Percentiles rank a stretch among this genome's conserved stretches.
Evolutionary conservation across 1,140 invertebrate genomes (phyloP).

Genomic region (Belonocnema kinseyi): DNA sequence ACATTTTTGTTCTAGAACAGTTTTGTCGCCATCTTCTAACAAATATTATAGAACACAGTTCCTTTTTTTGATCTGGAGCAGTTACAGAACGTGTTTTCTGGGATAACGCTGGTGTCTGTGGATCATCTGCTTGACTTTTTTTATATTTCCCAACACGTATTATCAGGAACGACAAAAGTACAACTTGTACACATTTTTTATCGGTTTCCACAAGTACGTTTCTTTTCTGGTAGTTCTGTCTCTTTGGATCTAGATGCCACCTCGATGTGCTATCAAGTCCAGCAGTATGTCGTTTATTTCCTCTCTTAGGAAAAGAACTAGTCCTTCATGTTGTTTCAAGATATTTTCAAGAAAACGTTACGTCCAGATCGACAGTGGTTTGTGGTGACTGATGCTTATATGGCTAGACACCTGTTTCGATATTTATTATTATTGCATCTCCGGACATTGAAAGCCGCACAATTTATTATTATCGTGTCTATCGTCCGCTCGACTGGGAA

Average conservation of each 20-base stretch:
- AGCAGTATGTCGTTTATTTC: not conserved
- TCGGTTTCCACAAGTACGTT: not conserved
- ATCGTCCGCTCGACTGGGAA: not conserved
- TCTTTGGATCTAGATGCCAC: conserved; percentile 18
- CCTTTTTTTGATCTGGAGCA: too few relatives aligned
- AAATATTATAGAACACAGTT: too few relatives aligned
- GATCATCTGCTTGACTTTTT: too few relatives aligned
- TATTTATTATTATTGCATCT: conserved; percentile 25
- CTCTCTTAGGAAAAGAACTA: conserved; percentile 19
- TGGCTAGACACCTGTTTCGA: conserved; percentile 23
- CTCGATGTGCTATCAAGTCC: not conserved
- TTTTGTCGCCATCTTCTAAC: too few relatives aligned
- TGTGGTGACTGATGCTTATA: not conserved
- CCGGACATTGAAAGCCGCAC: not conserved
- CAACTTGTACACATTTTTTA: too few relatives aligned
- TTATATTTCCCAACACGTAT: too few relatives aligned
- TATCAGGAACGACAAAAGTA: too few relatives aligned
- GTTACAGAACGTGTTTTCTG: too few relatives aligned
- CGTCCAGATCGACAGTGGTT: conserved; percentile 11
- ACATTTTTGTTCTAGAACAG: too few relatives aligned
- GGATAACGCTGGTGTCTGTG: too few relatives aligned
- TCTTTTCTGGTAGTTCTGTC: conserved; percentile 16
- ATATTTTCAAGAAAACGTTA: conserved; percentile 25
- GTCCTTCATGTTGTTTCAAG: not conserved
- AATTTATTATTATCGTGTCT: conserved; percentile 14